These are phyloP conservation scores for Labeo rohita DNA, from an alignment of 2,113 vertebrate species.

Conservation along the genomic window DNA sequence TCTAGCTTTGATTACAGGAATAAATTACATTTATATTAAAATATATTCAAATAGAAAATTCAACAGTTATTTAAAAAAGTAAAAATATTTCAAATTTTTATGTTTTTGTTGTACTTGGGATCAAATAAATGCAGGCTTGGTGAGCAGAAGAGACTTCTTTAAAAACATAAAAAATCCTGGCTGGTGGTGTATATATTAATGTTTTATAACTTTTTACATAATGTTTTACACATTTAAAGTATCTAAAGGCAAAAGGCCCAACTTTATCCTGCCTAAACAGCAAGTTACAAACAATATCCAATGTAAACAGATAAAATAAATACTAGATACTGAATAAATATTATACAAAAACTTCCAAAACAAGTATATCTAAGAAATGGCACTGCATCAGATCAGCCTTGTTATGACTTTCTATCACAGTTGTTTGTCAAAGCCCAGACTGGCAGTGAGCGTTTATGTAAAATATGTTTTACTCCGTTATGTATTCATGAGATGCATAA, in stretches of 20 bases:
- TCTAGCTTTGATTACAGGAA: too few species aligned
- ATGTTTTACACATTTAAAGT: background rate
- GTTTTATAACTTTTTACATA: too few species aligned
- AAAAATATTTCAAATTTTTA: too few species aligned
- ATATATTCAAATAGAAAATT: too few species aligned
- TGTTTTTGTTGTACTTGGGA: too few species aligned
- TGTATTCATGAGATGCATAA: conserved; percentile 46
- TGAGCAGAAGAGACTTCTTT: too few species aligned
- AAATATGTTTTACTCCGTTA: conserved; percentile 24
- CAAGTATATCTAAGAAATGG: background rate
- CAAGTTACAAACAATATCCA: background rate
- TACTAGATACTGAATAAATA: conserved; percentile 1
- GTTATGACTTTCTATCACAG: background rate
- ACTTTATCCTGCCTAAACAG: background rate
- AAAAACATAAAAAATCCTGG: too few species aligned
- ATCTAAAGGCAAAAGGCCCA: background rate
- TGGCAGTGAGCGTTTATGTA: background rate
- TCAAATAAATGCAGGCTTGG: too few species aligned
- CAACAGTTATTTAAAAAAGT: too few species aligned
- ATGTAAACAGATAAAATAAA: background rate
- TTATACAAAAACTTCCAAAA: background rate
- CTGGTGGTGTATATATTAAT: too few species aligned
- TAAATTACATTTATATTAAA: too few species aligned
- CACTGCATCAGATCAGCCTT: background rate
- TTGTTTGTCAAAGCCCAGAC: background rate